Evolutionary conservation across 2,888 invertebrate species (phyloP), one percentile per base, ranked within the genome.

Genomic region (Hirtodrosophila trivittata): DNA sequence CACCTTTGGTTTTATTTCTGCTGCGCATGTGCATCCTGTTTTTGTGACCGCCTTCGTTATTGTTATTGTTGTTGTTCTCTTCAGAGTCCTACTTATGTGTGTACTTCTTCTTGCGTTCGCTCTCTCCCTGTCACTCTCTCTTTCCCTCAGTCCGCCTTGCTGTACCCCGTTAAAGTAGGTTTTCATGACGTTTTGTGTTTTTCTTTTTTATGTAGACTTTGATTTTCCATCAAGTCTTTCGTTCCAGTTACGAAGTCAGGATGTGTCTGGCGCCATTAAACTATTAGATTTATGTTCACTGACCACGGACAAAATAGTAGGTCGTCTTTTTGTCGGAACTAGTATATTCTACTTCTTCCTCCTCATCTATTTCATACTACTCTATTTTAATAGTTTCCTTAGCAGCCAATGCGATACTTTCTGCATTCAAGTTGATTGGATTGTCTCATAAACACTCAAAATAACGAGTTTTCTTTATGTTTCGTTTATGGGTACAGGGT

Each of bases 11-110:
- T 75, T 60, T 50, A 52, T 63, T 66, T 80, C 72, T 75, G 56
- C 58, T 83, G 80, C 78, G 81, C 78, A 80, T 58, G 73, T 60
- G 75, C 81, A 84, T 80, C 80, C 84, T 84, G 81, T 81, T 78
- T 77, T 76, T 62, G 56, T 68, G 52, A 54, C 66, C 63, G 63
- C 50, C 30, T 55, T 60, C 58, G 58, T 46, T 45, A 43, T 41
- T 63, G 56, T 59, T 68, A 58, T 56, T 77, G 54, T 67, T 75
- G 51, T 57, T 74, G 60, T 46, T 54, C 45, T 50, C 28, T 3
- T n/a, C n/a, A n/a, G 35, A 65, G 77, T 80, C 75, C 81, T 72
- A 77, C 81, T 80, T 74, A 62, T n/a, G n/a, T n/a, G n/a, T n/a
- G n/a, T n/a, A n/a, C n/a, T n/a, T n/a, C 37, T 38, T 12, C 33